These are phyloP conservation scores for Numenius phaeopus DNA, from an alignment of 2,797 vertebrate species.

Conservation along the genomic window DNA sequence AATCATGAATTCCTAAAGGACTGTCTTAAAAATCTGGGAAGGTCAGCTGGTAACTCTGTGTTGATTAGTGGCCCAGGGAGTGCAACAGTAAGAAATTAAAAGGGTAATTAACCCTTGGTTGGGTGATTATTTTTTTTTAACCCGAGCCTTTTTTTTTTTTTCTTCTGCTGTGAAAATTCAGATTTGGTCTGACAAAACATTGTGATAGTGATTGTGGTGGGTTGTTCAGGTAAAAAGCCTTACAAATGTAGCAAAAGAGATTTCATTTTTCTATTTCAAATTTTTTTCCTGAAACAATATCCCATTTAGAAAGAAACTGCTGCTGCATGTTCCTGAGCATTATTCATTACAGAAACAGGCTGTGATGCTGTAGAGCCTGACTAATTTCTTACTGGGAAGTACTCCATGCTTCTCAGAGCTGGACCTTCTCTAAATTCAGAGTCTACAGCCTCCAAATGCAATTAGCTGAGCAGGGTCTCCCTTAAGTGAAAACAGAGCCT, in stretches of 20 bases:
- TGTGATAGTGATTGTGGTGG: not conserved
- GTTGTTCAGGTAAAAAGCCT: not conserved
- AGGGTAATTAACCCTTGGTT: not conserved
- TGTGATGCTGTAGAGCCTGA: not conserved
- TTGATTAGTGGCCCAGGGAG: not conserved
- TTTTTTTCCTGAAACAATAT: not conserved
- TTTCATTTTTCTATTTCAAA: not conserved
- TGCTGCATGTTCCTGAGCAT: not conserved
- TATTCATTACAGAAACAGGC: not conserved
- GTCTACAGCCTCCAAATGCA: not conserved
- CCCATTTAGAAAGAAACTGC: not conserved
- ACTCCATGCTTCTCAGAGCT: not conserved
- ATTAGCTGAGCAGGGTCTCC: not conserved
- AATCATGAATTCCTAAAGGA: not conserved
- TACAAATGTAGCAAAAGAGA: not conserved
- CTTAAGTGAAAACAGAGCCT: not conserved
- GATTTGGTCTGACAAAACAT: not conserved
- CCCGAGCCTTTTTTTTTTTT: not conserved
- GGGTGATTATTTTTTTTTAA: not conserved
- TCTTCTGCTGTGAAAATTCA: not conserved
- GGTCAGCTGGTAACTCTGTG: not conserved
- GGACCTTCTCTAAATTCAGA: not conserved
- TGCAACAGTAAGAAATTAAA: not conserved
- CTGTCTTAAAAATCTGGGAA: not conserved
- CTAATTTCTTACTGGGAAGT: not conserved